A percentile compares a stretch with the other conserved stretches of the same genome.
Evolutionary conservation across 2,888 invertebrate genomes (phyloP).

Genomic region (Camponotus fellah): DNA sequence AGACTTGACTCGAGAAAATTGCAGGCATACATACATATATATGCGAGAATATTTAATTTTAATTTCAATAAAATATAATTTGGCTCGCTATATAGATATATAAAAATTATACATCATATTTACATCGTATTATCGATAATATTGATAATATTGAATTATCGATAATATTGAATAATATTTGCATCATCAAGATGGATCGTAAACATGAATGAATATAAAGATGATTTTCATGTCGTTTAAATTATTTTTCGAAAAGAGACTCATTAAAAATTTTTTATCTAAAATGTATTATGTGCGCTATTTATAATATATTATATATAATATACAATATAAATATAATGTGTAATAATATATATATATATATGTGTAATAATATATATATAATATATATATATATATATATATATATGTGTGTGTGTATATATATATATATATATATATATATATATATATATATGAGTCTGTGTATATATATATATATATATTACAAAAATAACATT

Average conservation of each 20-base stretch:
- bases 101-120: background rate
- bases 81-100: background rate
- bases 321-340: no score
- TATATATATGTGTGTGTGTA: no score
- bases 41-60: slow-evolving; percentile 38
- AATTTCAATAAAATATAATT: slow-evolving; percentile 25
- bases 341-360: no score
- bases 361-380: no score
- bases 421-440: no score
- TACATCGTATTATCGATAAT: no score
- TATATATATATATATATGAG: no score
- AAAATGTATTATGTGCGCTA: background rate
- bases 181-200: background rate
- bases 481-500: no score
- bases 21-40: background rate
- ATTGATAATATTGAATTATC: no score
- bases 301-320: no score
- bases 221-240: background rate
- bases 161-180: background rate
- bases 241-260: background rate
- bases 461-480: background rate
- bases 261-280: background rate
- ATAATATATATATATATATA: background rate
- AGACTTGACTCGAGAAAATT: background rate
- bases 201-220: background rate